Conservation (phyloP, 2,113 vertebrate genomes). For the Chloroceryle aenea region DNA sequence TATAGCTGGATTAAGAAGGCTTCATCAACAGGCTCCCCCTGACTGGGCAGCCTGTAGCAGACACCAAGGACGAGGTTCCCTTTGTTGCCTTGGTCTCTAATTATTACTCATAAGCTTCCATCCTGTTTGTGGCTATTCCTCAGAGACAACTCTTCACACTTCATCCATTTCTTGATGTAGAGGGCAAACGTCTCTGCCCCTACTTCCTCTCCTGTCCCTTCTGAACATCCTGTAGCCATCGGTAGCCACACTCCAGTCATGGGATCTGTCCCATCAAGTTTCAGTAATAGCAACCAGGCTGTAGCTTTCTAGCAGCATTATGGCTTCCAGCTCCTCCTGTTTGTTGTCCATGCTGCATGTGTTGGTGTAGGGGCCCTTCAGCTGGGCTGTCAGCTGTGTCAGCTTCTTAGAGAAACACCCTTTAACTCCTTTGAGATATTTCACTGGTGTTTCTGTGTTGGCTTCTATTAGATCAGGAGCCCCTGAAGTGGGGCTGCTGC, state of each 20-base stretch:
- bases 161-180: neutral
- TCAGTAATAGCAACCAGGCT: neutral
- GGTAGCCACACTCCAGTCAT: neutral
- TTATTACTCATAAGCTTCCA: neutral
- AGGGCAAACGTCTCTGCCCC: neutral
- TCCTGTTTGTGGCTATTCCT: neutral
- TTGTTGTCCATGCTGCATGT: neutral
- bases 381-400: neutral
- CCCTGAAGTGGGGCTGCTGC: too few species aligned
- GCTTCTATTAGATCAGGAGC: neutral
- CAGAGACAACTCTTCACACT: neutral
- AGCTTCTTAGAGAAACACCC: neutral
- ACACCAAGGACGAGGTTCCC: neutral
- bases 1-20: neutral
- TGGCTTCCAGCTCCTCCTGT: neutral
- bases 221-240: neutral
- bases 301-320: neutral
- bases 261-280: neutral
- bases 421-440: neutral
- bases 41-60: neutral
- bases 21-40: neutral
- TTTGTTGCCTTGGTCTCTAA: neutral
- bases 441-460: neutral
- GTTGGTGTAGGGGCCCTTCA: neutral
- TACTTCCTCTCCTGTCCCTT: neutral